Conservation (phyloP, 2,888 invertebrate genomes). For the Phyllotreta cruciferae region DNA sequence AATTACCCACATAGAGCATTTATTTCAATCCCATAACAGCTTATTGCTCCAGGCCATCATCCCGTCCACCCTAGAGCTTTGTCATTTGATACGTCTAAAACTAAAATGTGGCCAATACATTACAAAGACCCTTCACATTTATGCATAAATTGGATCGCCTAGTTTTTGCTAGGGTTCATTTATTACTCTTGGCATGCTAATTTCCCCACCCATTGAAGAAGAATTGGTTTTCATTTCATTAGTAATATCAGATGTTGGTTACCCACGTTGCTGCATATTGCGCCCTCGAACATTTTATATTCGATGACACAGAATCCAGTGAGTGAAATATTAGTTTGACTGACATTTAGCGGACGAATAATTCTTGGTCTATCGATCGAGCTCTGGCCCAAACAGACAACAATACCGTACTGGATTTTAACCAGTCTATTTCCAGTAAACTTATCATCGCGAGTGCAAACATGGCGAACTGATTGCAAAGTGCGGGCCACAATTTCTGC, state of each 20-base stretch:
- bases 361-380: too few relatives aligned
- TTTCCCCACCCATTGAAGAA: conserved; percentile 20
- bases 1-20: too few relatives aligned
- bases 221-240: conserved; percentile 16
- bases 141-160: conserved; percentile 10
- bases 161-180: conserved; percentile 11
- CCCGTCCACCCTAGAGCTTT: too few relatives aligned
- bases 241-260: conserved; percentile 17
- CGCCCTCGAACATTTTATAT: neutral
- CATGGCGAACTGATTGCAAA: conserved; percentile 55
- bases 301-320: too few relatives aligned
- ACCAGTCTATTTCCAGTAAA: conserved; percentile 44
- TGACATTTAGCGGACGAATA: too few relatives aligned
- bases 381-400: neutral
- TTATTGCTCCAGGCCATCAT: too few relatives aligned
- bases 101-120: conserved; percentile 12
- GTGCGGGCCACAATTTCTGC: conserved; percentile 30
- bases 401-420: conserved; percentile 1
- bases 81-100: neutral
- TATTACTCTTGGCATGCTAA: conserved; percentile 25
- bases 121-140: conserved; percentile 11
- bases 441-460: conserved; percentile 57
- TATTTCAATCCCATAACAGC: too few relatives aligned
- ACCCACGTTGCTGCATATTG: conserved; percentile 5
- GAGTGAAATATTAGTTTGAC: too few relatives aligned